Percentiles rank a stretch among this genome's conserved stretches.
Evolutionary conservation across 2,113 vertebrate genomes (phyloP).

Genomic region (Psittacara wagleri): DNA sequence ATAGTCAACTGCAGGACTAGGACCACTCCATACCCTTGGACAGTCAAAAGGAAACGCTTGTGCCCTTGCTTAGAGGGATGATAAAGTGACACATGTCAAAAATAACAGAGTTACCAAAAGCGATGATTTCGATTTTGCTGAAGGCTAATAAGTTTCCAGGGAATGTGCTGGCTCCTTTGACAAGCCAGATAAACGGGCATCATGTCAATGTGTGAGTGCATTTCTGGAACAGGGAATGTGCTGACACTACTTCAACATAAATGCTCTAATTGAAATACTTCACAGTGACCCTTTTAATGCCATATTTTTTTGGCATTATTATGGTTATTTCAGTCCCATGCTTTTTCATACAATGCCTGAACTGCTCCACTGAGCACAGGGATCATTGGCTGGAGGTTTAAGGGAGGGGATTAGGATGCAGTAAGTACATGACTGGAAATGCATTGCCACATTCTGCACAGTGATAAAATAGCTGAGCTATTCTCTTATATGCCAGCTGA

Average conservation of each 20-base stretch:
- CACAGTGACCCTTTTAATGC: background rate
- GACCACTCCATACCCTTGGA: background rate
- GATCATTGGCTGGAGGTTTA: background rate
- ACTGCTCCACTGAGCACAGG: background rate
- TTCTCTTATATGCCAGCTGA: background rate
- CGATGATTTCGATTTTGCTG: background rate
- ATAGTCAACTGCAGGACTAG: background rate
- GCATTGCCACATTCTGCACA: background rate
- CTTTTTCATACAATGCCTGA: background rate
- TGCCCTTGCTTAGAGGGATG: background rate
- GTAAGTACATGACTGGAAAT: background rate
- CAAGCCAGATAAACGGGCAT: background rate
- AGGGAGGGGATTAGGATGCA: background rate
- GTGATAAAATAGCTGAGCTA: background rate
- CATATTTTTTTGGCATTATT: background rate
- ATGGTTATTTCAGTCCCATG: background rate
- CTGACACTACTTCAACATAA: background rate
- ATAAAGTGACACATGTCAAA: background rate
- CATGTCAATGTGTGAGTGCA: background rate
- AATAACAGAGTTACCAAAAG: background rate
- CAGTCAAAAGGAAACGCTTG: background rate
- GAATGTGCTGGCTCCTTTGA: background rate
- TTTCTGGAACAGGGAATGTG: background rate
- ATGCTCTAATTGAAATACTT: slow-evolving; percentile 5
- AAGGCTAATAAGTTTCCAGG: slow-evolving; percentile 10